Conservation (phyloP, 2,113 vertebrate species). For the Labrus mixtus region DNA sequence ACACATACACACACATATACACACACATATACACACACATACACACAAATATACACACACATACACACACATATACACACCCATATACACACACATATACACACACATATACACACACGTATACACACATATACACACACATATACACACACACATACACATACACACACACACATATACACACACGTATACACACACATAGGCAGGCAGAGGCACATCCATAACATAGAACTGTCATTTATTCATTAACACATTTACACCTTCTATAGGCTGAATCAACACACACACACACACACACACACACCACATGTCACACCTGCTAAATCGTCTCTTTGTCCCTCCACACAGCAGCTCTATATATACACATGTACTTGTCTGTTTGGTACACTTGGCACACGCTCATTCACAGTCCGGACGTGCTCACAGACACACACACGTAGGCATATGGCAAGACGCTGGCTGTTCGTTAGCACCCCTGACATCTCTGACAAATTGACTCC, state of each 20-base stretch:
- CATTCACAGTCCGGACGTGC: constrained; percentile 30
- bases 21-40: not conserved
- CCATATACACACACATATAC: not conserved
- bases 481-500: constrained; percentile 86
- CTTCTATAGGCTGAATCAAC: constrained; percentile 21
- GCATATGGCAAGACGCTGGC: constrained; percentile 70
- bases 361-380: constrained; percentile 46
- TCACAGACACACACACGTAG: constrained; percentile 33
- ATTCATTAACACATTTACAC: constrained; percentile 53
- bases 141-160: not conserved
- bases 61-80: not conserved
- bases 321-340: constrained; percentile 19
- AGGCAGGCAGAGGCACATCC: not conserved
- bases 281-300: constrained; percentile 25
- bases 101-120: constrained; percentile 8
- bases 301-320: constrained; percentile 17
- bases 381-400: constrained; percentile 55
- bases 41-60: not conserved
- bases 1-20: constrained; percentile 2
- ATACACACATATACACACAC: no score
- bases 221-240: constrained; percentile 11
- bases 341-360: constrained; percentile 40
- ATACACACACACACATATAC: no score
- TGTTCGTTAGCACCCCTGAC: constrained; percentile 82
- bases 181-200: no score